phyloP scores from a whole-genome alignment of 2,888 invertebrate genomes.

The Tuberolachnus salignus region DNA sequence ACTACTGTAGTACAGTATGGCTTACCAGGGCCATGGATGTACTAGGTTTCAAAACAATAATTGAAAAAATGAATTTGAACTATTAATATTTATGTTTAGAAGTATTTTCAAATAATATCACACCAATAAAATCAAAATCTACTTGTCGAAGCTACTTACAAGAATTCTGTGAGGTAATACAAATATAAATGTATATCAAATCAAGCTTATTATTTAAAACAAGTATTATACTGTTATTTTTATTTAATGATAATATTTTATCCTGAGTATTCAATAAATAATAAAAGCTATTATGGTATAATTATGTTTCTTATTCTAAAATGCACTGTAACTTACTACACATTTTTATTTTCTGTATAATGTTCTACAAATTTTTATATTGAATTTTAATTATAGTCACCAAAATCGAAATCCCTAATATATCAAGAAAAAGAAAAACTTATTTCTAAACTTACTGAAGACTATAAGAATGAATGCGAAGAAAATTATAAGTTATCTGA shows the following conservation, averaged over 20 bases:
- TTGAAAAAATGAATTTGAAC: not conserved
- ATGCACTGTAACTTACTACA: not conserved
- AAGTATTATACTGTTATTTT: no score
- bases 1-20: no score
- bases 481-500: constrained; percentile 44
- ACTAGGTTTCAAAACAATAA: not conserved
- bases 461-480: constrained; percentile 52
- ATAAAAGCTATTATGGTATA: no score
- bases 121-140: constrained; percentile 37
- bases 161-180: constrained; percentile 49
- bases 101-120: constrained; percentile 44
- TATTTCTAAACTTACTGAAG: constrained; percentile 43
- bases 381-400: constrained; percentile 25
- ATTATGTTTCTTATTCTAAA: no score
- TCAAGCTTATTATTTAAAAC: no score
- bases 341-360: no score
- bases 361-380: not conserved
- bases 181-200: not conserved
- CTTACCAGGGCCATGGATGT: not conserved
- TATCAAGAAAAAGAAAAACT: constrained; percentile 52
- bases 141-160: constrained; percentile 41
- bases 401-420: constrained; percentile 42
- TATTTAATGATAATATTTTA: no score
- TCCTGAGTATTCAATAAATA: no score
- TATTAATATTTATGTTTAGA: constrained; percentile 25